Percentiles rank a stretch among this genome's conserved stretches.
Conservation (phyloP, 2,797 vertebrate genomes). For the Pseudotriccus pelzelni region DNA sequence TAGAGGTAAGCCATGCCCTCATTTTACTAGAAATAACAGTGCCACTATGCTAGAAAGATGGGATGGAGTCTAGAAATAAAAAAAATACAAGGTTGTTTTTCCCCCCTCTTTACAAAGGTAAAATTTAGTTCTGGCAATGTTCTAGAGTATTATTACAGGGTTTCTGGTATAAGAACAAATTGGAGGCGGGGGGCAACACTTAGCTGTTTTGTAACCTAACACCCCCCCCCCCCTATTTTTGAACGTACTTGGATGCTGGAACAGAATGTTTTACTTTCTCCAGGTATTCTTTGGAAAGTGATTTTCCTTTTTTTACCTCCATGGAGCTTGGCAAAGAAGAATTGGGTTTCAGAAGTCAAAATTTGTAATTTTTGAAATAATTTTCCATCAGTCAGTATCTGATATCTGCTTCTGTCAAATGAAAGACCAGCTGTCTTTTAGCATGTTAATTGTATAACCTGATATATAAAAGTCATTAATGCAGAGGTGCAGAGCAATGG, state of each 20-base stretch:
- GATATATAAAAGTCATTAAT: not conserved
- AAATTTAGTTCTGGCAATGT: not conserved
- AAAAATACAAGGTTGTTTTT: not conserved
- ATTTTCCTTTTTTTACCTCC: not conserved
- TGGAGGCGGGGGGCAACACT: fast-evolving
- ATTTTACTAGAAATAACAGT: not conserved
- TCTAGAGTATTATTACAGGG: not conserved
- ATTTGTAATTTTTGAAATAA: not conserved
- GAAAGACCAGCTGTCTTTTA: not conserved
- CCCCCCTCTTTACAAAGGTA: not conserved
- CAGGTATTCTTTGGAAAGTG: not conserved
- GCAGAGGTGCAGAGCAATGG: not conserved
- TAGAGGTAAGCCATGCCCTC: not conserved
- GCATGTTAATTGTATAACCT: not conserved
- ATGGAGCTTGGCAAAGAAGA: not conserved
- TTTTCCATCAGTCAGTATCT: not conserved
- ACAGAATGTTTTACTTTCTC: not conserved
- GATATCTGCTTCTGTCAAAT: not conserved
- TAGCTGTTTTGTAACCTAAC: not conserved
- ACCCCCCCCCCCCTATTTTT: not conserved
- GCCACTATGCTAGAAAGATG: not conserved
- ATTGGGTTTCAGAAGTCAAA: not conserved
- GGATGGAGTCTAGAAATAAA: not conserved
- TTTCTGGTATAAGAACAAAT: not conserved
- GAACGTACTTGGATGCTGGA: not conserved